Base-by-base conservation (phyloP, 1,140 invertebrate genomes). In the Cotesia glomerata region DNA sequence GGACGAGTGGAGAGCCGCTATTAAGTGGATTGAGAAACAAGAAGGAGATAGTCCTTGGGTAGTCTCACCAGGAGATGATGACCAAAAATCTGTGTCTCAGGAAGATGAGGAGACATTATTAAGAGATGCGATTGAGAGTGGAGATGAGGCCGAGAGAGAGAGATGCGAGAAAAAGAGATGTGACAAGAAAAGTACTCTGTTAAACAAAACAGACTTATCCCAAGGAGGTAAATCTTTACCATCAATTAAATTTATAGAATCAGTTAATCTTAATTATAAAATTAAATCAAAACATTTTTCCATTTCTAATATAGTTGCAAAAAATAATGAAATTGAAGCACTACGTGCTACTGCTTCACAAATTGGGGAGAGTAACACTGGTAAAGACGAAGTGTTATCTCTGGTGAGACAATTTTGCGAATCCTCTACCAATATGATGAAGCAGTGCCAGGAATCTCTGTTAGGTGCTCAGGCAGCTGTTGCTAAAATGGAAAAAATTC, bases 11-110 rank as follows among this genome's bases (percentile, higher is more conserved):
- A 26, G 9, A 51, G 65, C 49, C 1, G n/a, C 52, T 32, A 68
- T 26, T 11, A 9, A 32, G 52, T 54, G 65, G 65, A 26, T 68
- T 2, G 5, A 68, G 32, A 16, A 68, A 54, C 63, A 65, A 18
- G 39, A 36, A 65, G 63, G 63, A 65, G 5, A 65, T 49, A n/a
- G 36, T 18, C 63, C 35, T 49, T 65, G 63, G 39, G n/a, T 65
- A 49, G 63, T 65, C 49, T 49, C 39, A 65, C 63, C 63, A 14
- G 63, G 63, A 65, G 63, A 65, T 3, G 49, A 18, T 18, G 5
- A 65, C 35, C 14, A 11, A 49, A 49, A 65, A 45, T 36, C 39
- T 16, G 36, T 65, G 63, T 49, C 39, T 49, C 2, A n/a, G 26
- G 63, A 4, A 45, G 35, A 65, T 36, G 35, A 65, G 26, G 39